Evolutionary conservation across 2,113 vertebrate species (phyloP), one percentile per base, ranked within the genome.

Genomic region (Emydocephalus ijimae): DNA sequence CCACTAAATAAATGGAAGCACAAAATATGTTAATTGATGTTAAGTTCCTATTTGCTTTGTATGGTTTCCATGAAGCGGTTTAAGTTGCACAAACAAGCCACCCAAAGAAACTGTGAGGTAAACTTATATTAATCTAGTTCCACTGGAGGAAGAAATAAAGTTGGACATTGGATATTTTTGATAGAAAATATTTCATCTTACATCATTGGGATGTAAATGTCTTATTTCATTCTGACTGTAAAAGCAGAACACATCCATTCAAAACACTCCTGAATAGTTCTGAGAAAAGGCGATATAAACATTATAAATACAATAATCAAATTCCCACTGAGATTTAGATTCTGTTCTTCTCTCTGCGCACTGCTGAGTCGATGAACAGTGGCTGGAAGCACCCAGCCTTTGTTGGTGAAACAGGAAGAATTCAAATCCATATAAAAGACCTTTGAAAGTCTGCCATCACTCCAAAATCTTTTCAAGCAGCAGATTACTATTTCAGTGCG

Each of bases 381-480:
- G n/a, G 45, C n/a, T 93, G 89, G 81, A 64, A 93, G 81, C n/a
- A 64, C 56, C 59, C n/a, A 43, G 4, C 64, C 90, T 94, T 93
- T 59, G 20, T 74, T 92, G 23, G 26, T 10, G 10, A 29, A 57
- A 57, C n/a, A 14, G 56, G 5, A 24, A 18, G 23, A 91, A 85
- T 29, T 94, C 85, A 95, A 94, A 93, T 92, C 93, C 95, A 87
- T 89, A 92, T 91, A 91, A 91, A 95, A 95, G 91, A 93, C 26
- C 55, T 94, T 96, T 96, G 92, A 95, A 95, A 96, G 92, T 94
- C 34, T 95, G 14, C 4, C n/a, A 91, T 89, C 26, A 91, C 12
- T 94, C 95, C 92, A 91, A 87, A 94, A 94, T 90, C 3, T 23
- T 94, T 94, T 96, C 61, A 96, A 93, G 20, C 7, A 11, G 39